Evolutionary conservation across 2,113 vertebrate genomes (phyloP), one percentile per base, ranked within the genome.

Genomic region (Bufo gargarizans): DNA sequence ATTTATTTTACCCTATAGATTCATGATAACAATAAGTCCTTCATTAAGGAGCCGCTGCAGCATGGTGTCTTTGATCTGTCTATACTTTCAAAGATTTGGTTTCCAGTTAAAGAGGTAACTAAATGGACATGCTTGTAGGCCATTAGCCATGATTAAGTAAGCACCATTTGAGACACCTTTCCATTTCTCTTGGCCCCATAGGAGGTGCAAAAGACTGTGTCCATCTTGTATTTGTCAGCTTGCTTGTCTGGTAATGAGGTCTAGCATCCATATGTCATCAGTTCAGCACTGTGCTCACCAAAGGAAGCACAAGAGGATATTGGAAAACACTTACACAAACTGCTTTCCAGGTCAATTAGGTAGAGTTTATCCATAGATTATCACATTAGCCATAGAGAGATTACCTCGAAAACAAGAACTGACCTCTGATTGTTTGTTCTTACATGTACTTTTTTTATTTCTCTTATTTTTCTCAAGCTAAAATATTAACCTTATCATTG

Each of bases 161-260:
- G 47, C 81, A 55, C 80, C 82, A 89, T 59, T 72, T 14, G 50
- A 81, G 45, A 63, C 71, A 58, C 47, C 20, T 56, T 67, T 88
- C 45, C 79, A 69, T 89, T 86, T 89, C 43, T 87, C 89, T 81
- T 71, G 71, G 47, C 78, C 88, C 55, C 80, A 82, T 72, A 84
- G 69, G 0, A 86, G 76, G 6, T 5, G 80, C 16, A 82, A 77
- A 83, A 63, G 87, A 63, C 81, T 77, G 71, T 88, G 87, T 77
- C 71, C 0, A 2, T 83, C 89, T 78, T 92, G 89, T 90, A 89
- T 88, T 93, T 91, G 92, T 90, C 93, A 92, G 90, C 78, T 90
- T 86, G 72, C 92, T 93, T 91, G 90, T 92, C 93, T 91, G 91
- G 91, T 93, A 94, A 94, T 93, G 92, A 92, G 91, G 93, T 93